Percentiles rank a stretch among this genome's conserved stretches.
Evolutionary conservation across 2,113 vertebrate species (phyloP).

Genomic region (Arizona elegans): DNA sequence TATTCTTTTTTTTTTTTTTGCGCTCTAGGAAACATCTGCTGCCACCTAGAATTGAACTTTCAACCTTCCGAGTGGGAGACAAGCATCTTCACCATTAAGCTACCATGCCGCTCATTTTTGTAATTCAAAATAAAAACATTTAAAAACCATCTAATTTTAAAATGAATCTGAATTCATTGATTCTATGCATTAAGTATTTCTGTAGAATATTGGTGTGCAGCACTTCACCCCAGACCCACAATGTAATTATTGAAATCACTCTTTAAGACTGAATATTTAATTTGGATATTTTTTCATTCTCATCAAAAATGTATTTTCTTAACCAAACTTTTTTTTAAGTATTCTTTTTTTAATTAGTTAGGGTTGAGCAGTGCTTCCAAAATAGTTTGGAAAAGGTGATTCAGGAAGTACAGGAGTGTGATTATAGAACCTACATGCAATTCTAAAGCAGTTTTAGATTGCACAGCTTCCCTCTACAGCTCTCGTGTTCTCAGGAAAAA

Average conservation of each 20-base stretch:
- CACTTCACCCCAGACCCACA: neutral
- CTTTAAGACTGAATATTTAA: slow-evolving; percentile 12
- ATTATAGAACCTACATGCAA: neutral
- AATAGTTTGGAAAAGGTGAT: neutral
- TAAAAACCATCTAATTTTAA: neutral
- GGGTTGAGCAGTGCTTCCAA: neutral
- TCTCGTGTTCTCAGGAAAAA: neutral
- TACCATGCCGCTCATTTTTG: neutral
- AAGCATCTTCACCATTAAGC: neutral
- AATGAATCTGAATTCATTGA: neutral
- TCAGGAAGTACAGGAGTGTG: neutral
- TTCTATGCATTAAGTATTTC: neutral
- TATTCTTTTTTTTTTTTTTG: neutral
- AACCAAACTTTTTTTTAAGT: neutral
- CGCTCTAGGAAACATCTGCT: neutral
- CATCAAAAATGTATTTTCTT: slow-evolving; percentile 9
- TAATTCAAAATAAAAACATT: slow-evolving; percentile 1
- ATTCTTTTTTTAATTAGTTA: neutral
- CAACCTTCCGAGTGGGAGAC: neutral
- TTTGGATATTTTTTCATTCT: neutral
- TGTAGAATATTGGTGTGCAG: neutral
- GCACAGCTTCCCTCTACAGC: neutral
- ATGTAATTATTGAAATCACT: neutral
- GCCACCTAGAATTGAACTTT: neutral
- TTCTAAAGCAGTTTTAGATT: neutral